Evolutionary conservation across 2,888 invertebrate genomes (phyloP), one percentile per base, ranked within the genome.

Genomic region (Oscheius sp.): DNA sequence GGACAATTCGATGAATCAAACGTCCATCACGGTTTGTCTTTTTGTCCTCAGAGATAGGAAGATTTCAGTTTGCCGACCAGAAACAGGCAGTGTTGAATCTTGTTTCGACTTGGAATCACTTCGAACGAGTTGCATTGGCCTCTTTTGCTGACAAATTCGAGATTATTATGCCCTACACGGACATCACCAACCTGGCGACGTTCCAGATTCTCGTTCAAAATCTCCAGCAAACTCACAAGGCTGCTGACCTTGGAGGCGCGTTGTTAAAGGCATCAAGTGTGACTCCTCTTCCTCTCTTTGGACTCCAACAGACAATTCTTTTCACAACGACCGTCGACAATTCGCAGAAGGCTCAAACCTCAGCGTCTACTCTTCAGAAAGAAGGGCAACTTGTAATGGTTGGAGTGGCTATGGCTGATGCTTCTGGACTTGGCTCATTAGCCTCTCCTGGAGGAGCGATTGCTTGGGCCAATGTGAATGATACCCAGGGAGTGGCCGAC

Each of bases 101-200:
- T 2, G 55, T 58, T 15, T 10, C 53, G 0, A 20, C 39, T 6
- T 69, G 69, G 69, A 69, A 34, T 27, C 69, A 69, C 46, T 48
- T 69, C 17, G 69, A 69, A 33, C 27, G 69, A 53, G 33, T 65
- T 6, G 15, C 39, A 3, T 29, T 69, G n/a, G 53, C 46, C 25
- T 15, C 55, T 15, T 69, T 25, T 20, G 31, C 57, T n/a, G n/a
- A 39, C 33, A 6, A 12, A 10, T 31, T 57, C 48, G n/a, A n/a
- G 8, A 25, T 27, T 8, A 12, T 45, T 4, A 6, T 61, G 6
- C 12, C 4, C 45, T 61, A 61, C 29, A 45, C 29, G 31, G 61
- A 61, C 27, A 25, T 12, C n/a, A 1, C 15, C 23, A 29, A 39
- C 10, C n/a, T 45, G 29, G 3, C 45, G 1, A 4, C 12, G 2